A percentile compares a stretch with the other conserved stretches of the same genome.
Evolutionary conservation across 2,888 invertebrate species (phyloP).

Genomic region (Perizoma flavofasciatum): DNA sequence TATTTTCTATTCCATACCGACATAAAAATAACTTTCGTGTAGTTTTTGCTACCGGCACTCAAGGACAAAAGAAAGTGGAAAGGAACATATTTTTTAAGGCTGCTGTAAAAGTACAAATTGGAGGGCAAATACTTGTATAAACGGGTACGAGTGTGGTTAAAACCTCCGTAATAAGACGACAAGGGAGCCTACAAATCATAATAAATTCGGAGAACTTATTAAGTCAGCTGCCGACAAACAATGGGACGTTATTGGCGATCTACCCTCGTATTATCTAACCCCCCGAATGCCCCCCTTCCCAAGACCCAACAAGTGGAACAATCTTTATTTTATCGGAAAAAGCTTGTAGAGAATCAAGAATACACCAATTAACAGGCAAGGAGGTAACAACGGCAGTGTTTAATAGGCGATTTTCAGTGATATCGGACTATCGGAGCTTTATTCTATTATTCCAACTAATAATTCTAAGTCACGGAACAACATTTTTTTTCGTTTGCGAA

Average conservation of each 20-base stretch:
- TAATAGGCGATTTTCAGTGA: conserved; percentile 48
- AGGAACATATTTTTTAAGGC: conserved; percentile 51
- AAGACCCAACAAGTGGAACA: conserved; percentile 67
- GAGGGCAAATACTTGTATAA: conserved; percentile 26
- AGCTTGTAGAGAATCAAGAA: conserved; percentile 69
- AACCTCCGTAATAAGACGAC: conserved; percentile 74
- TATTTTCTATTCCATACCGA: conserved; percentile 43
- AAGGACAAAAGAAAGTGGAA: conserved; percentile 41
- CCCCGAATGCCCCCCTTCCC: conserved; percentile 48
- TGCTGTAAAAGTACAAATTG: conserved; percentile 60
- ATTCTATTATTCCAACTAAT: conserved; percentile 34
- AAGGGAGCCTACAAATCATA: conserved; percentile 79
- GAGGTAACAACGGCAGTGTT: conserved; percentile 54
- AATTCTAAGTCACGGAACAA: conserved; percentile 20
- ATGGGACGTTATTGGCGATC: conserved; percentile 81
- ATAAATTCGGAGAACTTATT: conserved; percentile 81
- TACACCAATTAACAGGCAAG: conserved; percentile 74
- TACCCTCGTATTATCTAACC: conserved; percentile 75
- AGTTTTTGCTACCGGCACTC: conserved; percentile 44
- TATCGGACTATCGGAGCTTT: conserved; percentile 34
- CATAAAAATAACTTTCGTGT: conserved; percentile 47
- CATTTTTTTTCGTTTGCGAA: conserved; percentile 16
- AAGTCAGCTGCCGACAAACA: conserved; percentile 81
- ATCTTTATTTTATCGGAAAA: conserved; percentile 78
- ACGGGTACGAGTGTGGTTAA: conserved; percentile 55